Conservation (phyloP, 1,140 invertebrate species). For the Orchestia grillus region DNA sequence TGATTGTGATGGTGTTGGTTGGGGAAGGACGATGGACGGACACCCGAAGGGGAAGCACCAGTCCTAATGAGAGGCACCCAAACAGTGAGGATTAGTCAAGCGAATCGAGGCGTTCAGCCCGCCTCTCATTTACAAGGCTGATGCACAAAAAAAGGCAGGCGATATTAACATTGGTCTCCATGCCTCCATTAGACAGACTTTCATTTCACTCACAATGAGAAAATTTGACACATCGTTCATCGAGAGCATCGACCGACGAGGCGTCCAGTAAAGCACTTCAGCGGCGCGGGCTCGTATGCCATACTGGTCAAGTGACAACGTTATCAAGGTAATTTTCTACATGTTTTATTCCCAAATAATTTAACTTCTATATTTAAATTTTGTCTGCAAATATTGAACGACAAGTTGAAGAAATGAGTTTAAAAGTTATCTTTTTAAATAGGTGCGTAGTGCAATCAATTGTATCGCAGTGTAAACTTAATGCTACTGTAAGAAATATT, state of each 20-base stretch:
- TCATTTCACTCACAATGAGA: neutral
- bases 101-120: neutral
- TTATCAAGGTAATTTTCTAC: too few species aligned
- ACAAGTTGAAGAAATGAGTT: too few species aligned
- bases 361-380: neutral
- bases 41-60: conserved; percentile 43
- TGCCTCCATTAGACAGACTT: neutral
- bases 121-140: neutral
- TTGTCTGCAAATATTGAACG: neutral
- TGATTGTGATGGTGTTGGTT: conserved; percentile 25
- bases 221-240: neutral
- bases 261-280: neutral
- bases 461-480: too few species aligned
- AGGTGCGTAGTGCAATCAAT: too few species aligned
- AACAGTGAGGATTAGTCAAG: conserved; percentile 7
- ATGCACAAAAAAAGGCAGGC: neutral
- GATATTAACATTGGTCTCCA: neutral
- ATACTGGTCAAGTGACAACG: neutral
- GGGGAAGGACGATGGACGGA: conserved; percentile 34
- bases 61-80: conserved; percentile 44
- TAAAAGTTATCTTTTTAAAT: too few species aligned
- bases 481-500: too few species aligned
- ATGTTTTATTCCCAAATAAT: too few species aligned
- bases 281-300: neutral
- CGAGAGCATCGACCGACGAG: neutral